phyloP scores from a whole-genome alignment of 2,797 vertebrate species.

The Tarsius wallacei region DNA sequence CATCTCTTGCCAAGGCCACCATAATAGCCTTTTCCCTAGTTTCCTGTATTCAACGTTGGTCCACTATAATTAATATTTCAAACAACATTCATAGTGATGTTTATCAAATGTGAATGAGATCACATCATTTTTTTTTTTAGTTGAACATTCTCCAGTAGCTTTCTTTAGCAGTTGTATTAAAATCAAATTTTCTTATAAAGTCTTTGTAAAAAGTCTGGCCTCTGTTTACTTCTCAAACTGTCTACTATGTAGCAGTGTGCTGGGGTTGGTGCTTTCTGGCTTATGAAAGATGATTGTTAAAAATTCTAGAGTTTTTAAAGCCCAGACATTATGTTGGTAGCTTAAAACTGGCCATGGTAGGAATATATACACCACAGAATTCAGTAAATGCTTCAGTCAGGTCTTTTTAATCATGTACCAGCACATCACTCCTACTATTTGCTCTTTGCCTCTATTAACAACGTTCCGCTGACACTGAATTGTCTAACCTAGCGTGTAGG shows the following conservation, averaged over 20 bases:
- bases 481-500: neutral
- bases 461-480: neutral
- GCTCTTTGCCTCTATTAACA: neutral
- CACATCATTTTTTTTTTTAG: neutral
- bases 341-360: neutral
- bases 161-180: neutral
- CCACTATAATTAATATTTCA: neutral
- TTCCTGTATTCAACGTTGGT: neutral
- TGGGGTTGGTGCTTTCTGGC: neutral
- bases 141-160: neutral
- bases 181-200: neutral
- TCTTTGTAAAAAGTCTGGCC: neutral
- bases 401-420: neutral
- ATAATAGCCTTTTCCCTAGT: neutral
- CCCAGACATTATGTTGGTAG: neutral
- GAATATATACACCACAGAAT: neutral
- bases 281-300: neutral
- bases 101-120: neutral
- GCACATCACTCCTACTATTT: neutral
- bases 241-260: neutral
- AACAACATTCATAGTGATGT: neutral
- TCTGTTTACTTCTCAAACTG: neutral
- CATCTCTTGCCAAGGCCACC: neutral
- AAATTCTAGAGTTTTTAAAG: slow-evolving; percentile 46
- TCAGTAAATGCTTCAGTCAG: neutral